Conservation (phyloP, 2,797 vertebrate species). For the Rhabdomys pumilio region DNA sequence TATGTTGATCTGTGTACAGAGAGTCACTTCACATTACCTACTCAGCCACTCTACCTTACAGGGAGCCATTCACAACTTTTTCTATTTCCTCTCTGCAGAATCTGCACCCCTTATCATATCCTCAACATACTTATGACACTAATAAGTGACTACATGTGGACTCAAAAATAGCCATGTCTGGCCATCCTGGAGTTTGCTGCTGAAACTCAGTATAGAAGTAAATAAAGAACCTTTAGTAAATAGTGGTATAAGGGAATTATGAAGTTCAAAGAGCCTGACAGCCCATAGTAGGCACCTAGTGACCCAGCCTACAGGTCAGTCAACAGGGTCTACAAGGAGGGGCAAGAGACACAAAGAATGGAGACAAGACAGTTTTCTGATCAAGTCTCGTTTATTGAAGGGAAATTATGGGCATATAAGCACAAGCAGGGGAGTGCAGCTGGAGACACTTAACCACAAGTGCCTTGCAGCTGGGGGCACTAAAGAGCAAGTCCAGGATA, state of each 20-base stretch:
- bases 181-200: background rate
- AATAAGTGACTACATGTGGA: background rate
- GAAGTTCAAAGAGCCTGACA: background rate
- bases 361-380: no score
- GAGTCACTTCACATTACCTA: background rate
- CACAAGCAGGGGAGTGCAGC: no score
- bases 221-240: background rate
- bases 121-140: background rate
- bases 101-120: background rate
- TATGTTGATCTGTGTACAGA: background rate
- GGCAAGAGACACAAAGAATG: no score
- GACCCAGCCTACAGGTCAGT: no score
- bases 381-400: no score
- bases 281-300: background rate
- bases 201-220: background rate
- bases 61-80: fast-evolving
- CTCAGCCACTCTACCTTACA: background rate
- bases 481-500: no score
- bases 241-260: background rate
- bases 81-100: background rate
- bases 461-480: no score
- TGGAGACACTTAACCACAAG: no score
- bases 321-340: no score
- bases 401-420: no score
- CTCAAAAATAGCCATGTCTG: background rate